Conservation (phyloP, 2,888 invertebrate species). For the Agriotes lineatus region DNA sequence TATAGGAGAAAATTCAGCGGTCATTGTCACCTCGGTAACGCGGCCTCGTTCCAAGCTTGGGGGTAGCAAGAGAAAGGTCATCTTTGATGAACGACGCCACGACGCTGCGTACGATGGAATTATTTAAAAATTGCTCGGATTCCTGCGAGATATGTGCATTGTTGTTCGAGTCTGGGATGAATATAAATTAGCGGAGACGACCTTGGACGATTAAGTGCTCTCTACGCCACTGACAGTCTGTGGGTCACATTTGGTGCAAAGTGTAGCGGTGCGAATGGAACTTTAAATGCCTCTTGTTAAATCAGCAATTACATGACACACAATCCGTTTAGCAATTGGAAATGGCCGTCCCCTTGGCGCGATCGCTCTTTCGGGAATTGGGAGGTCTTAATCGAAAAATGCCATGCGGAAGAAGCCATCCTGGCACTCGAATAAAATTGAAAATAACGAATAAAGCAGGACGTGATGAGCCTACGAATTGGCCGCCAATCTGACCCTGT, state of each 20-base stretch:
- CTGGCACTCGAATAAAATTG: slow-evolving; percentile 24
- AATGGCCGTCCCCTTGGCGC: not conserved
- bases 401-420: not conserved
- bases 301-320: not conserved
- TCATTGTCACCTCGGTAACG: no score
- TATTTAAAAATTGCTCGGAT: slow-evolving; percentile 6
- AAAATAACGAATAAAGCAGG: slow-evolving; percentile 25
- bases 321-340: not conserved
- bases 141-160: not conserved
- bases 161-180: slow-evolving; percentile 2
- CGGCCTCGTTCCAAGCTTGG: no score
- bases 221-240: not conserved
- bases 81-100: not conserved
- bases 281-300: slow-evolving; percentile 2
- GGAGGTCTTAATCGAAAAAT: slow-evolving; percentile 1
- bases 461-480: slow-evolving; percentile 30
- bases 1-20: not conserved
- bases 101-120: not conserved
- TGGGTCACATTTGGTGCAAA: not conserved
- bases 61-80: no score
- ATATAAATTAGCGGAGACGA: not conserved
- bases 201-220: slow-evolving; percentile 3
- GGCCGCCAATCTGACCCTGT: slow-evolving; percentile 27
- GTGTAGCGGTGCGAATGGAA: not conserved
- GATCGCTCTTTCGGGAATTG: not conserved